These are phyloP conservation scores for Adrianichthys oophorus DNA, from an alignment of 2,797 vertebrate species.

Conservation along the genomic window DNA sequence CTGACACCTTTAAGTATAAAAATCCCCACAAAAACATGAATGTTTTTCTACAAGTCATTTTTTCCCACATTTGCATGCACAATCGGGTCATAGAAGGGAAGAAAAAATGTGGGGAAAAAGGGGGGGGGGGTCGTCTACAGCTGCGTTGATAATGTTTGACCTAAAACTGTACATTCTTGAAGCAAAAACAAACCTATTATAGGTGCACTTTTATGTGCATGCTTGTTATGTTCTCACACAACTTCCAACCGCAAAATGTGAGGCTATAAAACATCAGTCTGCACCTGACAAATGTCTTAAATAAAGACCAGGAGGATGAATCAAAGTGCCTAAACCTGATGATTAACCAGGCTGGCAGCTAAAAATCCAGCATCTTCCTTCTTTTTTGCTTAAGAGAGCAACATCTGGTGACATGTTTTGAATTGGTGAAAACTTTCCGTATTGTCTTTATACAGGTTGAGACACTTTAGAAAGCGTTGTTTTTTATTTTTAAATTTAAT, in stretches of 20 bases:
- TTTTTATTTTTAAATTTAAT: conserved; percentile 28
- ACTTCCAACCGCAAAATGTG: conserved; percentile 69
- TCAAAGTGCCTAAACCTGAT: conserved; percentile 69
- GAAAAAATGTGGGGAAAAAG: background rate
- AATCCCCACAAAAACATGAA: conserved; percentile 1
- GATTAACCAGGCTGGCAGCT: conserved; percentile 65
- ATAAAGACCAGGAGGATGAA: conserved; percentile 67
- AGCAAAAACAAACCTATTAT: conserved; percentile 51
- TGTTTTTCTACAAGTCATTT: background rate
- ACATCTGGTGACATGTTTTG: conserved; percentile 10
- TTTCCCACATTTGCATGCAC: background rate
- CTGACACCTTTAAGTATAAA: conserved; percentile 1
- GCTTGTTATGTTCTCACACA: conserved; percentile 66
- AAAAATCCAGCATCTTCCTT: conserved; percentile 34
- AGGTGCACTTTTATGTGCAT: conserved; percentile 61
- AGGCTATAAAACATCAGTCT: conserved; percentile 71
- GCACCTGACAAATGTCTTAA: conserved; percentile 66
- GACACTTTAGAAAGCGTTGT: conserved; percentile 11
- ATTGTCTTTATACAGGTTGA: no score
- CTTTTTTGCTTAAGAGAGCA: conserved; percentile 11
- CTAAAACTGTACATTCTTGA: conserved; percentile 43
- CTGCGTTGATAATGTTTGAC: conserved; percentile 18
- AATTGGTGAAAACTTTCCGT: conserved; percentile 5
- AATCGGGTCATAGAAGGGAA: background rate
- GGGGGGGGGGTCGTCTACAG: background rate